A percentile compares a stretch with the other conserved stretches of the same genome.
phyloP scores from a whole-genome alignment of 2,888 invertebrate species.

The Caenorhabditis angaria region DNA sequence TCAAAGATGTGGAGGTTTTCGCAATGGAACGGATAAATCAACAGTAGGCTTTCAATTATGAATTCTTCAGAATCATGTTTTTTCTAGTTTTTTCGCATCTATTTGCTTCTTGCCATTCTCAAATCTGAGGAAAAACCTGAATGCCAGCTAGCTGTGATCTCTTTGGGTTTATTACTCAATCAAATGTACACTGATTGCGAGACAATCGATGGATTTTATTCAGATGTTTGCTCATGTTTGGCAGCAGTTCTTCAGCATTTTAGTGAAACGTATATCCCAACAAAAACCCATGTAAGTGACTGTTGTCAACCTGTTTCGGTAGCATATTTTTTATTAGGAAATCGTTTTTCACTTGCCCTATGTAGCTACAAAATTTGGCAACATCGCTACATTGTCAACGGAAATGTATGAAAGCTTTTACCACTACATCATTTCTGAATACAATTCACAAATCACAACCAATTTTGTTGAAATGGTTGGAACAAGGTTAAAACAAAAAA shows the following conservation, averaged over 20 bases:
- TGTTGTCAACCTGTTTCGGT: not conserved
- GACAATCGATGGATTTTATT: not conserved
- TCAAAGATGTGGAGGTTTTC: not conserved
- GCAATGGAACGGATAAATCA: not conserved
- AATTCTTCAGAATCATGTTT: not conserved
- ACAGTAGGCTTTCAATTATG: not conserved
- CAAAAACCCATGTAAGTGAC: not conserved
- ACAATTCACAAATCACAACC: not conserved
- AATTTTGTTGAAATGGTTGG: not conserved
- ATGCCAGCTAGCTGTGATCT: not conserved
- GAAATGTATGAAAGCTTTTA: not conserved
- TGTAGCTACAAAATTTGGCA: not conserved
- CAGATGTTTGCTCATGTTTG: not conserved
- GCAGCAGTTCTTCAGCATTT: not conserved
- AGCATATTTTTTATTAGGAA: not conserved
- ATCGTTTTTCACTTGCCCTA: not conserved
- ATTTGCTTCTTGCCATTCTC: not conserved
- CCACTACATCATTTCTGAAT: not conserved
- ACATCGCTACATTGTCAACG: not conserved
- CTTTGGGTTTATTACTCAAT: not conserved
- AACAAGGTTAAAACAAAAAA: not conserved
- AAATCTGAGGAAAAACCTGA: not conserved
- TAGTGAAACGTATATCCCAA: not conserved
- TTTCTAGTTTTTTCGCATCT: not conserved
- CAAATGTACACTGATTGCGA: not conserved